Percentiles rank a stretch among this genome's conserved stretches.
phyloP scores from a whole-genome alignment of 2,797 vertebrate genomes.

The Potorous gilbertii region DNA sequence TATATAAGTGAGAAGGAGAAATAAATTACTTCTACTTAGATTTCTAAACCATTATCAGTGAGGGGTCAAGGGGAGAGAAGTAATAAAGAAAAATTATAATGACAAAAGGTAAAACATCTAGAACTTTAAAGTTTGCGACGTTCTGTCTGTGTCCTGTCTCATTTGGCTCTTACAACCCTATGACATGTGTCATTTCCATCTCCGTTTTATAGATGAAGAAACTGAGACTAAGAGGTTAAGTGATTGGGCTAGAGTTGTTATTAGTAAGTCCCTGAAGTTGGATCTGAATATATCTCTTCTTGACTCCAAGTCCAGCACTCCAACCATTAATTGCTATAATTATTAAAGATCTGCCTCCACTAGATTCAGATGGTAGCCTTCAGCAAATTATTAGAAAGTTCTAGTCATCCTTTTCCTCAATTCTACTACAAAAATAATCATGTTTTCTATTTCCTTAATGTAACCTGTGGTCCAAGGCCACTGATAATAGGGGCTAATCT shows the following conservation, averaged over 20 bases:
- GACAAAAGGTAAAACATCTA: background rate
- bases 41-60: background rate
- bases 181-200: background rate
- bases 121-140: background rate
- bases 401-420: slow-evolving; percentile 6
- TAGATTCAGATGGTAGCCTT: background rate
- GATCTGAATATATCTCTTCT: background rate
- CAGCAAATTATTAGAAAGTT: background rate
- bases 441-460: slow-evolving; percentile 18
- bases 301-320: too few relatives aligned
- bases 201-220: background rate
- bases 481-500: background rate
- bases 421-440: slow-evolving; percentile 10
- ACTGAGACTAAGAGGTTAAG: background rate
- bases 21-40: background rate
- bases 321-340: background rate
- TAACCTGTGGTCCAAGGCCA: background rate
- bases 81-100: background rate
- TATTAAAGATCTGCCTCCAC: slow-evolving; percentile 12
- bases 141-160: background rate
- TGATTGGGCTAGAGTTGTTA: background rate
- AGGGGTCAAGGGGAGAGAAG: background rate
- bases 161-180: background rate
- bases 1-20: background rate
- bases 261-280: background rate